phyloP scores from a whole-genome alignment of 2,797 vertebrate genomes.

The Anomalospiza imberbis region DNA sequence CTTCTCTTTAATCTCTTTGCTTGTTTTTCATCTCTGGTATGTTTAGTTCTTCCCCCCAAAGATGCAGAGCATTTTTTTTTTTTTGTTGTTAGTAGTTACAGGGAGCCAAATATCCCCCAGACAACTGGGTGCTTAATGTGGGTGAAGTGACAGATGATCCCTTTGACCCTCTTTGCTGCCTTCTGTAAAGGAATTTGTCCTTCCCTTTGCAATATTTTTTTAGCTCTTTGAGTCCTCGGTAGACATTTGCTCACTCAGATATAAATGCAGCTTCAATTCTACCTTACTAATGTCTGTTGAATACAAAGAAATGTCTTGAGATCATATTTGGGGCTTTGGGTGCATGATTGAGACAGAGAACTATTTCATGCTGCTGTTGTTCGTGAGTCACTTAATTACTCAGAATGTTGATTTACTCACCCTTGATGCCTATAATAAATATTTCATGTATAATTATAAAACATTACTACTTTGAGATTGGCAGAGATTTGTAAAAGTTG shows the following conservation, averaged over 20 bases:
- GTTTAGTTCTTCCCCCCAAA: neutral
- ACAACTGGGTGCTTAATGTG: neutral
- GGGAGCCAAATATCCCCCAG: neutral
- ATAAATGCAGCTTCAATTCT: neutral
- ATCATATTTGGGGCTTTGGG: neutral
- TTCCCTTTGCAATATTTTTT: neutral
- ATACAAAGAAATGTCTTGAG: neutral
- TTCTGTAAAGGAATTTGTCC: neutral
- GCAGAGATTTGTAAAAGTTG: constrained; percentile 4
- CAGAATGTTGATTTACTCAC: neutral
- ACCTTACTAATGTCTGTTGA: neutral
- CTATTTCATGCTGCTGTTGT: neutral
- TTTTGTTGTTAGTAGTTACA: neutral
- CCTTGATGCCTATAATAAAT: constrained; percentile 10
- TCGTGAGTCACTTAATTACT: neutral
- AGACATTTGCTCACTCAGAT: neutral
- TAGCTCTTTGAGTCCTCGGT: neutral
- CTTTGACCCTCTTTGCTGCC: neutral
- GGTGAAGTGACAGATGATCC: neutral
- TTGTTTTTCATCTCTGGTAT: neutral
- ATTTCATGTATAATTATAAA: constrained; percentile 26
- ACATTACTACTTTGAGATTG: neutral
- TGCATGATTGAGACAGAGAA: neutral
- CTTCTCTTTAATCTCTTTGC: neutral
- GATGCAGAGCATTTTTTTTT: neutral